Percentiles rank a stretch among this genome's conserved stretches.
Evolutionary conservation across 1,140 invertebrate species (phyloP).

Genomic region (Lerema accius): DNA sequence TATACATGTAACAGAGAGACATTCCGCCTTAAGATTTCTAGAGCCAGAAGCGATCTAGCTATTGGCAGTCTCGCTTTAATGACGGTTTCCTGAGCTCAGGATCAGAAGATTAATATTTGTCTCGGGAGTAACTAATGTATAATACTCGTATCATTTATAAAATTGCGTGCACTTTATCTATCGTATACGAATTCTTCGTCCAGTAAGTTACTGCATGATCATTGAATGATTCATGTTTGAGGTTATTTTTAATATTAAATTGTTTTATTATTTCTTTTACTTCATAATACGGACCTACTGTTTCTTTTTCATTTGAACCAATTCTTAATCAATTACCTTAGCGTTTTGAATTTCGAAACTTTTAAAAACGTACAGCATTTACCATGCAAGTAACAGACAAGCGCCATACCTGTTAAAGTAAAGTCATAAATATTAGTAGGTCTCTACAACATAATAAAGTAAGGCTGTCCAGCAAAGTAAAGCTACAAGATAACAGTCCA

Average conservation of each 20-base stretch:
- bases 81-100: constrained; percentile 40
- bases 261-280: too few species aligned
- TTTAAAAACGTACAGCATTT: too few species aligned
- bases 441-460: too few species aligned
- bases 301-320: too few species aligned
- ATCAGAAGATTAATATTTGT: constrained; percentile 23
- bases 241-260: background rate
- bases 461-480: background rate
- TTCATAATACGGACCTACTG: too few species aligned
- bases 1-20: background rate
- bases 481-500: constrained; percentile 12
- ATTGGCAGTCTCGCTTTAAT: constrained; percentile 33
- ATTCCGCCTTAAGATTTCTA: constrained; percentile 13
- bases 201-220: background rate
- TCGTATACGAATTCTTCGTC: background rate
- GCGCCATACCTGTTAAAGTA: too few species aligned
- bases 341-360: too few species aligned
- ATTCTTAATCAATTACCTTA: too few species aligned
- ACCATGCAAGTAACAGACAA: too few species aligned
- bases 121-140: constrained; percentile 11
- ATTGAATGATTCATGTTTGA: background rate
- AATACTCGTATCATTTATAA: constrained; percentile 9
- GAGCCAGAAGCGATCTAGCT: constrained; percentile 31
- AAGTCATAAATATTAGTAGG: too few species aligned
- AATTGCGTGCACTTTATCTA: constrained; percentile 20